phyloP scores from a whole-genome alignment of 2,797 vertebrate species.

The Macropus fuliginosus region DNA sequence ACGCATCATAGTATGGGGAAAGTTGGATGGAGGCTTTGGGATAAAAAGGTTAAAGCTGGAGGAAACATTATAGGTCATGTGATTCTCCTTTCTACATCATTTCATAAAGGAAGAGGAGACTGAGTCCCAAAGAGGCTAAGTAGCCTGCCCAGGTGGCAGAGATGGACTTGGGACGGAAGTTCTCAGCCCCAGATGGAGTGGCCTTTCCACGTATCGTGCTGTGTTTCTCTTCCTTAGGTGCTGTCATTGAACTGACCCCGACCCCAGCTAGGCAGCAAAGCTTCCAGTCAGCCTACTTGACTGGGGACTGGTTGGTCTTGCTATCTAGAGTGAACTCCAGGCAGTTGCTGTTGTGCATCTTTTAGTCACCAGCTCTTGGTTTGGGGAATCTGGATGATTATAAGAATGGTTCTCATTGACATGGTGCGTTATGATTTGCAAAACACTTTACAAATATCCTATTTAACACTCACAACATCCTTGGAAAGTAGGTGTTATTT shows the following conservation, averaged over 20 bases:
- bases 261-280: not conserved
- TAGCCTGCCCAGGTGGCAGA: not conserved
- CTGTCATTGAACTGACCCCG: too few relatives aligned
- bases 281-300: not conserved
- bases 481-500: not conserved
- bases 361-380: not conserved
- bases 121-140: not conserved
- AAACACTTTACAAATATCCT: constrained; percentile 2
- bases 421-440: not conserved
- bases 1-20: not conserved
- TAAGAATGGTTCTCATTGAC: not conserved
- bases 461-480: not conserved
- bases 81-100: too few relatives aligned
- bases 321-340: not conserved
- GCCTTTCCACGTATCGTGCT: not conserved
- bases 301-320: not conserved
- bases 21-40: not conserved
- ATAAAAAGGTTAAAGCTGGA: too few relatives aligned
- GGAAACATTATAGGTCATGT: too few relatives aligned
- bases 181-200: not conserved
- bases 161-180: not conserved
- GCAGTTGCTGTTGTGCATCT: not conserved
- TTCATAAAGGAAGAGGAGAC: too few relatives aligned
- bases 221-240: not conserved
- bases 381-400: not conserved